Evolutionary conservation across 2,113 vertebrate genomes (phyloP).

Genomic region (Phyllostomus discolor): DNA sequence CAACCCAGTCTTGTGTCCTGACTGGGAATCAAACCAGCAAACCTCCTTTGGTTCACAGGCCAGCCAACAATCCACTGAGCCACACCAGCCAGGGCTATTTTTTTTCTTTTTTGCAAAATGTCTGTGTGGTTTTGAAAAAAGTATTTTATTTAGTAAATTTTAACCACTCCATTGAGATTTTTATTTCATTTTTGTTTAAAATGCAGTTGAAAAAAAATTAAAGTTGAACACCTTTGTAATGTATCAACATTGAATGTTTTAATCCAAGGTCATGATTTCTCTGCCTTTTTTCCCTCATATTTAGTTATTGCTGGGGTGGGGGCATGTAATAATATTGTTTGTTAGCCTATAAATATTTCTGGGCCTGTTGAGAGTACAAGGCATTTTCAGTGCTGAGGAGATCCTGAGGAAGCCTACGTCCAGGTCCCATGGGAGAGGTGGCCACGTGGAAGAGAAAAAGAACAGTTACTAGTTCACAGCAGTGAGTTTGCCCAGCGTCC

Average conservation of each 20-base stretch:
- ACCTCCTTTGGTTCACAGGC: no score
- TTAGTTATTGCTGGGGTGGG: not conserved
- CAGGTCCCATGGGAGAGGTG: not conserved
- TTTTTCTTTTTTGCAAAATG: not conserved
- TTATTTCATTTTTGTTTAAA: constrained; percentile 22
- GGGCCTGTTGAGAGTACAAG: not conserved
- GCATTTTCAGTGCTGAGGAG: not conserved
- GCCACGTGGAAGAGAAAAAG: not conserved
- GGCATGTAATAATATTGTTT: not conserved
- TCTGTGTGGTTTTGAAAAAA: not conserved
- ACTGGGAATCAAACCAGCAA: no score
- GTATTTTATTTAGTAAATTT: not conserved
- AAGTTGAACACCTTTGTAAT: not conserved
- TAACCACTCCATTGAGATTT: not conserved
- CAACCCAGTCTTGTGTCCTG: no score
- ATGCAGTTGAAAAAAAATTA: not conserved
- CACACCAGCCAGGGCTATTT: no score
- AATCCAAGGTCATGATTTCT: not conserved
- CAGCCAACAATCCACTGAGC: no score
- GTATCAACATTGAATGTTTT: not conserved
- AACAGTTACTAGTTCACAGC: not conserved
- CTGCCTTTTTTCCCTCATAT: not conserved
- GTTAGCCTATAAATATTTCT: not conserved
- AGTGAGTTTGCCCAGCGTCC: not conserved
- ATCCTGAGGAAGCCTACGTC: not conserved